phyloP scores from a whole-genome alignment of 1,140 invertebrate species.

The Panagrolaimus sp. region DNA sequence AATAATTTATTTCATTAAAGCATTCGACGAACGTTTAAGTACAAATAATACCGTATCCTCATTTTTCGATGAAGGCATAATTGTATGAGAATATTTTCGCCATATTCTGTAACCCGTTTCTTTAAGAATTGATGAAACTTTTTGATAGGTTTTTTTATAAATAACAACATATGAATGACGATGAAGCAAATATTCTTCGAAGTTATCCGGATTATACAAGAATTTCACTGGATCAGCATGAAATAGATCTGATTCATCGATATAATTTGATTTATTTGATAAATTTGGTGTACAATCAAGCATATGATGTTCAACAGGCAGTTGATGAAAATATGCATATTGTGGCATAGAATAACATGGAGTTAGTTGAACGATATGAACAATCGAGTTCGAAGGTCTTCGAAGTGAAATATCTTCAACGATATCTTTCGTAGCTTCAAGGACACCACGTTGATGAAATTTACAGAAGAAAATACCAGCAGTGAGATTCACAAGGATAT shows the following conservation, averaged over 20 bases:
- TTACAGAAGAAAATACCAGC: conserved; percentile 5
- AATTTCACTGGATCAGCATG: conserved; percentile 28
- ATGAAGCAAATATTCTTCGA: not conserved
- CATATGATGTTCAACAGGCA: conserved; percentile 26
- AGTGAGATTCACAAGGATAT: not conserved
- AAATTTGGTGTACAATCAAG: conserved; percentile 36
- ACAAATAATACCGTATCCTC: conserved; percentile 27
- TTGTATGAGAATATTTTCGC: conserved; percentile 24
- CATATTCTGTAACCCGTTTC: conserved; percentile 24
- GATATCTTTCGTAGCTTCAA: conserved; percentile 23
- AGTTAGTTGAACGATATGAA: conserved; percentile 28
- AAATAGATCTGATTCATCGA: conserved; percentile 30
- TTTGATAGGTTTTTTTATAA: conserved; percentile 29
- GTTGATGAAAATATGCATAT: conserved; percentile 30
- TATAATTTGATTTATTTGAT: not conserved
- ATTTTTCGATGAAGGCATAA: conserved; percentile 21
- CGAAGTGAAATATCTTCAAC: conserved; percentile 13
- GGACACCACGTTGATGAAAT: conserved; percentile 35
- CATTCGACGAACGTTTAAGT: not conserved
- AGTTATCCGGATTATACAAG: not conserved
- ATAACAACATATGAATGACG: conserved; percentile 22
- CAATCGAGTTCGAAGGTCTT: not conserved
- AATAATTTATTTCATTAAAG: too few species aligned
- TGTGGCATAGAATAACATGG: conserved; percentile 40
- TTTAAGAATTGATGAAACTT: conserved; percentile 26